phyloP scores from a whole-genome alignment of 2,888 invertebrate species.

The Drosophila lutescens region DNA sequence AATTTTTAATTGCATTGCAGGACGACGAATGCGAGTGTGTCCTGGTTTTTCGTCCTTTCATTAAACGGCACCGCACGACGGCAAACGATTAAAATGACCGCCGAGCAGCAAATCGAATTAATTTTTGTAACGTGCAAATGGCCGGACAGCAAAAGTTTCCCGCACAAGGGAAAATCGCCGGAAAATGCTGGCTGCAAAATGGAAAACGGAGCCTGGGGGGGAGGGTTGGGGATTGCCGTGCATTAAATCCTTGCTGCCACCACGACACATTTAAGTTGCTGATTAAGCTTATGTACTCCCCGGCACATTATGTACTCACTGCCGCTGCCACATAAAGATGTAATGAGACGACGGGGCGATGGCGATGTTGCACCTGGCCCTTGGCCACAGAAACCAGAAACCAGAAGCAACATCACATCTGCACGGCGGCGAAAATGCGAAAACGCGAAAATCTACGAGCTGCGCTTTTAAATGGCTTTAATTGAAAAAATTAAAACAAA shows the following conservation, averaged over 20 bases:
- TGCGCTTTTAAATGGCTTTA: conserved; percentile 81
- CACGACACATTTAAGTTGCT: conserved; percentile 80
- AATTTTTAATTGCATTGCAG: conserved; percentile 74
- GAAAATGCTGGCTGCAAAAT: conserved; percentile 7
- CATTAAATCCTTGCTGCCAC: conserved; percentile 70
- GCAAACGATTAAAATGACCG: conserved; percentile 80
- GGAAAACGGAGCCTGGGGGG: conserved; percentile 1
- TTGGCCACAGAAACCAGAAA: conserved; percentile 40
- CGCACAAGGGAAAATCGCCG: conserved; percentile 21
- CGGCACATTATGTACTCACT: conserved; percentile 67
- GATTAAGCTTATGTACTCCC: conserved; percentile 66
- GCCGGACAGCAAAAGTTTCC: conserved; percentile 57
- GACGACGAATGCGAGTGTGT: conserved; percentile 13
- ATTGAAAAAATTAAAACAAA: conserved; percentile 68
- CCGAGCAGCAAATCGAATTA: conserved; percentile 82
- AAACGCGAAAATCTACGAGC: conserved; percentile 24
- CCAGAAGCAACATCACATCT: conserved; percentile 54
- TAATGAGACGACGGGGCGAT: conserved; percentile 61
- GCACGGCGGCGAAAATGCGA: conserved; percentile 36
- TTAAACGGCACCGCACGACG: conserved; percentile 67
- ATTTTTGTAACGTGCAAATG: conserved; percentile 82
- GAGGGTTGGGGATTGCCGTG: conserved; percentile 11
- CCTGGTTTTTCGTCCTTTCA: conserved; percentile 59
- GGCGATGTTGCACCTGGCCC: conserved; percentile 32
- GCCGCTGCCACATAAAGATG: conserved; percentile 72